phyloP scores from a whole-genome alignment of 2,113 vertebrate species.

The Lycaon pictus region DNA sequence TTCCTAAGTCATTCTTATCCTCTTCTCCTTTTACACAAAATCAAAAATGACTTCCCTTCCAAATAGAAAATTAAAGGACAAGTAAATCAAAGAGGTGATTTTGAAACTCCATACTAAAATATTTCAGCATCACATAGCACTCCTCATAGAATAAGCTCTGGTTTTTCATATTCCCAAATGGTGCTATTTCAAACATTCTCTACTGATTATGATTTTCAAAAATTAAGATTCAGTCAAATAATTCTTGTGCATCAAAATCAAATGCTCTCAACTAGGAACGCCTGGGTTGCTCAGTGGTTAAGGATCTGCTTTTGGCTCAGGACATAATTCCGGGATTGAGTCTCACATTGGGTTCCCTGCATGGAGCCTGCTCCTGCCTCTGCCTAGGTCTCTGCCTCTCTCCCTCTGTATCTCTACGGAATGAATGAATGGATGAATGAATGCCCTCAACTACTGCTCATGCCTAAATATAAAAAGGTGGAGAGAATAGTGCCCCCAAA shows the following conservation, averaged over 20 bases:
- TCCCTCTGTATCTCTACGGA: too few relatives aligned
- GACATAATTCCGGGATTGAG: too few relatives aligned
- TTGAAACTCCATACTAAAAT: neutral
- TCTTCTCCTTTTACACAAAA: neutral
- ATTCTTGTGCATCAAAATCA: neutral
- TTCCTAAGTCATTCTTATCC: neutral
- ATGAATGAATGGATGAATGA: too few relatives aligned
- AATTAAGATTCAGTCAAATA: neutral
- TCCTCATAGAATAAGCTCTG: neutral
- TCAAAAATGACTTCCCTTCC: conserved; percentile 11
- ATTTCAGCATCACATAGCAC: neutral
- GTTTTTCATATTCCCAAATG: neutral
- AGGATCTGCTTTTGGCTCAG: too few relatives aligned
- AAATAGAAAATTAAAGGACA: conserved; percentile 28
- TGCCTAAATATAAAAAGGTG: neutral
- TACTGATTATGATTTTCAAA: neutral
- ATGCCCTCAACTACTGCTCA: neutral
- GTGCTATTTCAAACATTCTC: neutral
- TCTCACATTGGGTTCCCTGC: too few relatives aligned
- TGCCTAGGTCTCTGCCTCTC: too few relatives aligned
- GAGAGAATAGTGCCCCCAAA: neutral
- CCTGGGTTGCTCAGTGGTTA: too few relatives aligned
- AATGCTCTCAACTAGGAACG: neutral
- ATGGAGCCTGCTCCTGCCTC: too few relatives aligned
- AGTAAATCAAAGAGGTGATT: neutral